Conservation (phyloP, 2,797 vertebrate species). For the Pitangus sulphuratus region DNA sequence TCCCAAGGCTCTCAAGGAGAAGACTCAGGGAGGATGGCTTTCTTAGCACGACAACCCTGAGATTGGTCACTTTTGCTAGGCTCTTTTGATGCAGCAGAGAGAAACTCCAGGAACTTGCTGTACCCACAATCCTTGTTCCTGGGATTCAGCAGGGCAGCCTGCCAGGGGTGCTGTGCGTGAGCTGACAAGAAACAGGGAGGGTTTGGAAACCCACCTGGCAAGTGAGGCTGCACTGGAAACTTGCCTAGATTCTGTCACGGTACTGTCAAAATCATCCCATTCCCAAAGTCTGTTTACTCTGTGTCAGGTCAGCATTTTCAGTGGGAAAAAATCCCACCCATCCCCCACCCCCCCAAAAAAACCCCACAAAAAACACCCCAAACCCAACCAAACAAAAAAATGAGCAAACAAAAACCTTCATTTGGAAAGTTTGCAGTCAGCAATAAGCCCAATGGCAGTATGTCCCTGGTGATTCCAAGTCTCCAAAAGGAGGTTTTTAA, state of each 20-base stretch:
- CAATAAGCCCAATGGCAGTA: background rate
- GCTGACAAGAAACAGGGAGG: background rate
- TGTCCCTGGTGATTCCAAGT: background rate
- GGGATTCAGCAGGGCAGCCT: conserved; percentile 13
- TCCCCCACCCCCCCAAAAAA: no score
- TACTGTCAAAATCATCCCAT: conserved; percentile 37
- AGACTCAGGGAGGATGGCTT: background rate
- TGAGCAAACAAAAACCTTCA: background rate
- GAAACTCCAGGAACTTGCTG: background rate
- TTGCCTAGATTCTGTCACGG: conserved; percentile 38
- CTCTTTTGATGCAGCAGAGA: background rate
- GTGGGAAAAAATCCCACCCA: background rate
- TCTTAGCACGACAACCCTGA: background rate
- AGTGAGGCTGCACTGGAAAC: conserved; percentile 6
- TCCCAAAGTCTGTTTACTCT: background rate
- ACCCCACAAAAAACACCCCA: no score
- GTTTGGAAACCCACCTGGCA: conserved; percentile 56
- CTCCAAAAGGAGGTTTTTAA: background rate
- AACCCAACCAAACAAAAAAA: background rate
- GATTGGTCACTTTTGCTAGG: background rate
- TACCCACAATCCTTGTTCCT: background rate
- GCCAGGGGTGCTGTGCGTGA: conserved; percentile 9
- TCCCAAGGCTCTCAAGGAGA: background rate
- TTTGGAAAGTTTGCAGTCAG: background rate
- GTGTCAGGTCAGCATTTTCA: conserved; percentile 4